These are phyloP conservation scores for Gnatocerus cornutus DNA, from an alignment of 2,888 invertebrate genomes.

Conservation along the genomic window DNA sequence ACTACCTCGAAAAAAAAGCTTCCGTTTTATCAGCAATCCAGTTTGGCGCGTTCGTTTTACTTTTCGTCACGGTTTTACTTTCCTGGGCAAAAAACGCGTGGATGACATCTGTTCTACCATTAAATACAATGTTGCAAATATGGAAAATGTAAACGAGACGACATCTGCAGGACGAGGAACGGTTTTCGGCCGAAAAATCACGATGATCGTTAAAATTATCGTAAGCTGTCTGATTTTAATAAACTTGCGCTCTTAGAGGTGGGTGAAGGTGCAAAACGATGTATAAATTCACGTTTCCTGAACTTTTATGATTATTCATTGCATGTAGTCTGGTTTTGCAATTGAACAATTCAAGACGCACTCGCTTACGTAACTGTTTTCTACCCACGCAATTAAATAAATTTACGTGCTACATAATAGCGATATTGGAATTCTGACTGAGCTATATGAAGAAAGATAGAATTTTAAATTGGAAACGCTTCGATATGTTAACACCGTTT, in stretches of 20 bases:
- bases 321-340: conserved; percentile 37
- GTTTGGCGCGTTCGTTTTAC: conserved; percentile 5
- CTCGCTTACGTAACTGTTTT: conserved; percentile 44
- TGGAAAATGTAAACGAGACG: conserved; percentile 21
- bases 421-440: conserved; percentile 31
- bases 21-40: conserved; percentile 5
- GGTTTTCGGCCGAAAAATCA: conserved; percentile 27
- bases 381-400: conserved; percentile 41
- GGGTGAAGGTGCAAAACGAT: conserved; percentile 38
- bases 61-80: conserved; percentile 25
- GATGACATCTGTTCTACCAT: conserved; percentile 30
- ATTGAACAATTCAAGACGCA: conserved; percentile 47
- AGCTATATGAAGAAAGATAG: conserved; percentile 31
- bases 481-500: too few relatives aligned
- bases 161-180: conserved; percentile 32
- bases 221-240: conserved; percentile 28
- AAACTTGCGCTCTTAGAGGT: conserved; percentile 30
- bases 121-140: conserved; percentile 34
- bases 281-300: conserved; percentile 40
- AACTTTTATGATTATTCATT: conserved; percentile 45
- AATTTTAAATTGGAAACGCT: conserved; percentile 16
- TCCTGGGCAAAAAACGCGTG: conserved; percentile 11
- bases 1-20: conserved; percentile 10
- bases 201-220: conserved; percentile 17
- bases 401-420: conserved; percentile 31